Conservation (phyloP, 2,797 vertebrate genomes). For the Gadopsis marmoratus region DNA sequence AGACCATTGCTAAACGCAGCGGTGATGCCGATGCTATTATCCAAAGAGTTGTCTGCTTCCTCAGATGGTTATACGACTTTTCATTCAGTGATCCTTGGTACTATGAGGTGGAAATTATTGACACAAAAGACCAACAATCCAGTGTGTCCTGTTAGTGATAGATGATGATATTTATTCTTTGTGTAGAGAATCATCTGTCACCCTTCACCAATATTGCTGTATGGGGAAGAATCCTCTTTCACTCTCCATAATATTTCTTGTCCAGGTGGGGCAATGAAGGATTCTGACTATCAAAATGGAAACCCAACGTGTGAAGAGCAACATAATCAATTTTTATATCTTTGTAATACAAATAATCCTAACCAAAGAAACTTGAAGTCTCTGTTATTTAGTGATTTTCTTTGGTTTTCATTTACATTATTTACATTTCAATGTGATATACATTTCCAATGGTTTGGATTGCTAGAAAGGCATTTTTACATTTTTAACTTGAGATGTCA, state of each 20-base stretch:
- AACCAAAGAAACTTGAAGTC: conserved; percentile 96
- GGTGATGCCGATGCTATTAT: conserved; percentile 87
- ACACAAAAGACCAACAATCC: conserved; percentile 67
- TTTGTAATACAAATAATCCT: conserved; percentile 90
- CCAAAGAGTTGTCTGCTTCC: conserved; percentile 93
- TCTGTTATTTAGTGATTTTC: conserved; percentile 86
- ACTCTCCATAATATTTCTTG: conserved; percentile 61
- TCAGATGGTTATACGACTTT: conserved; percentile 76
- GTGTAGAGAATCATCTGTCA: conserved; percentile 59
- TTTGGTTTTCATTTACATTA: conserved; percentile 80
- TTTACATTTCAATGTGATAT: conserved; percentile 76
- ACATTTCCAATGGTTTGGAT: conserved; percentile 75
- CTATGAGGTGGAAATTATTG: conserved; percentile 43
- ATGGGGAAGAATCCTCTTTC: conserved; percentile 53
- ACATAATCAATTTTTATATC: conserved; percentile 86
- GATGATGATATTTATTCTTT: conserved; percentile 63
- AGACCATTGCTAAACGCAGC: conserved; percentile 81
- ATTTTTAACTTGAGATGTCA: conserved; percentile 69
- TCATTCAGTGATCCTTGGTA: conserved; percentile 70
- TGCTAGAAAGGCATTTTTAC: conserved; percentile 70
- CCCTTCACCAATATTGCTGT: conserved; percentile 45
- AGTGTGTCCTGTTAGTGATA: conserved; percentile 56
- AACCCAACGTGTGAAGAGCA: conserved; percentile 83
- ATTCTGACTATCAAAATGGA: conserved; percentile 83
- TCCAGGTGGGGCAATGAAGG: conserved; percentile 78